A percentile compares a stretch with the other conserved stretches of the same genome.
Evolutionary conservation across 2,113 vertebrate genomes (phyloP).

Genomic region (Hoplias malabaricus): DNA sequence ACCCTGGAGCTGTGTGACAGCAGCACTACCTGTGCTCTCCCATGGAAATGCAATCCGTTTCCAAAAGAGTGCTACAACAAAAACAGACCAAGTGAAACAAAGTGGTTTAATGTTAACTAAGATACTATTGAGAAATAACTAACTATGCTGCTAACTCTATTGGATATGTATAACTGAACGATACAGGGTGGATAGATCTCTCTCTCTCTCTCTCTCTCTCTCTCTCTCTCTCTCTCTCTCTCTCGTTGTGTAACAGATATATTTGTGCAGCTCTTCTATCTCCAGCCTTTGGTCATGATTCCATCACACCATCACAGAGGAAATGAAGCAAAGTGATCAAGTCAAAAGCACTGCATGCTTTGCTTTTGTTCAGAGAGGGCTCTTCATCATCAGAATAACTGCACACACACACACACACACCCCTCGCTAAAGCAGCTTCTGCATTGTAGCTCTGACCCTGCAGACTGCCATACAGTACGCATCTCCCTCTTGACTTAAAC

Average conservation of each 20-base stretch:
- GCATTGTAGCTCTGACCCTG: constrained; percentile 1
- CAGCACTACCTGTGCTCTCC: no score
- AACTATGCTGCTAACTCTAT: no score
- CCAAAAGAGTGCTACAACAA: no score
- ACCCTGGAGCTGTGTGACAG: no score
- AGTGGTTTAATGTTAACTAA: no score
- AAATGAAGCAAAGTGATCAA: constrained; percentile 6
- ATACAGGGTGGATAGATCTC: no score
- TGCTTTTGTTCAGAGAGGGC: not conserved
- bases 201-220: not conserved
- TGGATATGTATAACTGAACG: no score
- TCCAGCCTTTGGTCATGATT: not conserved
- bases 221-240: not conserved
- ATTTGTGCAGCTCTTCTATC: not conserved
- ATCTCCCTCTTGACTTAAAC: constrained; percentile 16
- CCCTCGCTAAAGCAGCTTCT: not conserved
- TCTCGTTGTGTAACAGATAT: not conserved
- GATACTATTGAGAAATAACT: no score
- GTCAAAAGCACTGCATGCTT: not conserved
- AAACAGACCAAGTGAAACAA: no score
- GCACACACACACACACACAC: not conserved
- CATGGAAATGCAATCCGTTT: no score
- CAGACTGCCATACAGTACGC: constrained; percentile 4
- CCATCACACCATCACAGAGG: constrained; percentile 8
- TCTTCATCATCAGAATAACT: constrained; percentile 30